Evolutionary conservation across 2,888 invertebrate species (phyloP).

Genomic region (Neuroscelio doddi): DNA sequence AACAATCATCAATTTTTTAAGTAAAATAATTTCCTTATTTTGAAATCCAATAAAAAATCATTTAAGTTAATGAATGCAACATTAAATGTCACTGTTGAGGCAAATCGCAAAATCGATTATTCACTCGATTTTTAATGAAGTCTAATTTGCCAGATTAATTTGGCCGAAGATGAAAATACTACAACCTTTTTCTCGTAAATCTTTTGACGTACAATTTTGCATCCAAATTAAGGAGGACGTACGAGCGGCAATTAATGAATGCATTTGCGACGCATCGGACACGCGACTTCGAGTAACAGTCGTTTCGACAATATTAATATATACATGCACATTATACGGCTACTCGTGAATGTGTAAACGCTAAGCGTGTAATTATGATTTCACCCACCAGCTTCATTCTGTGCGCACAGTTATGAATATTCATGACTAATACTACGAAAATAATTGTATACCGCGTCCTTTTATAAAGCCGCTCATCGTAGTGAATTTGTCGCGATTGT

Average conservation of each 20-base stretch:
- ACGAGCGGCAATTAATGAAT: not conserved
- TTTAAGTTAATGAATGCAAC: not conserved
- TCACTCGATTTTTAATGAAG: not conserved
- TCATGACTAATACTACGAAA: not conserved
- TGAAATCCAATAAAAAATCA: no score
- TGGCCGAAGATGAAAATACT: not conserved
- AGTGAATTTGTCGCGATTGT: not conserved
- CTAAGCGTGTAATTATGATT: constrained; percentile 5
- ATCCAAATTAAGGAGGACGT: not conserved
- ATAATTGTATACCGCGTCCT: no score
- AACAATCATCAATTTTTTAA: not conserved
- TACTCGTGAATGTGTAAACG: no score
- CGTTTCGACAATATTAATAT: constrained; percentile 1
- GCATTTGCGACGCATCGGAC: not conserved
- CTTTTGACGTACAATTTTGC: not conserved
- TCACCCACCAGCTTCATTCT: not conserved
- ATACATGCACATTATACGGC: not conserved
- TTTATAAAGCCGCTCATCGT: not conserved
- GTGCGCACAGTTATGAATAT: not conserved
- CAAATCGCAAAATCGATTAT: constrained; percentile 1
- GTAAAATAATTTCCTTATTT: not conserved
- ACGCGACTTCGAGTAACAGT: not conserved
- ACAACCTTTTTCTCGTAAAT: not conserved
- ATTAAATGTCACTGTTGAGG: not conserved
- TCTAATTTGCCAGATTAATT: not conserved